phyloP scores from a whole-genome alignment of 2,797 vertebrate genomes.

The Siniperca undulata region DNA sequence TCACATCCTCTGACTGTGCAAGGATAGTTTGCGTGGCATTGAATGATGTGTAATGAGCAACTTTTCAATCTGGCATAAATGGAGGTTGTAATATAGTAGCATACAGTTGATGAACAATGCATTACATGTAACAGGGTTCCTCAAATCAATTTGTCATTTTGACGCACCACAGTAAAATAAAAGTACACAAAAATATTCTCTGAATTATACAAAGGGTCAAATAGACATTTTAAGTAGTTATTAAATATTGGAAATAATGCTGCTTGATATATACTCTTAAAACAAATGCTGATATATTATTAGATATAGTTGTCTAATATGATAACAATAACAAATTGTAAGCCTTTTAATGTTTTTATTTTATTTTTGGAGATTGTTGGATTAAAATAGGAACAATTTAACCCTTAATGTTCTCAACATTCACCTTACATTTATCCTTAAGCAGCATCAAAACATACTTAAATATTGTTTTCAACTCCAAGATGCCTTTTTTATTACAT shows the following conservation, averaged over 20 bases:
- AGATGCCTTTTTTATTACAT: not conserved
- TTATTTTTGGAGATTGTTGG: not conserved
- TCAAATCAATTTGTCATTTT: slow-evolving; percentile 42
- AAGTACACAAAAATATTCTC: not conserved
- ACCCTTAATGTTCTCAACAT: not conserved
- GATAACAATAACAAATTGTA: not conserved
- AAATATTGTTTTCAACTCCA: not conserved
- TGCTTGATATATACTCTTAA: not conserved
- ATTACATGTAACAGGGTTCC: slow-evolving; percentile 34
- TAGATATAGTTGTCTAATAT: not conserved
- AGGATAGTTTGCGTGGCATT: slow-evolving; percentile 55
- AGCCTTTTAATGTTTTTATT: not conserved
- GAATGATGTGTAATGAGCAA: slow-evolving; percentile 69
- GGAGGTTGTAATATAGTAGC: slow-evolving; percentile 24
- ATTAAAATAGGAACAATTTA: not conserved
- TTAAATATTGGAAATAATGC: not conserved
- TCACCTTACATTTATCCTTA: not conserved
- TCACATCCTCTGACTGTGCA: slow-evolving; percentile 56
- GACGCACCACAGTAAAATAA: not conserved
- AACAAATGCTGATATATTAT: not conserved
- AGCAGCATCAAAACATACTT: not conserved
- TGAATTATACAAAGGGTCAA: not conserved
- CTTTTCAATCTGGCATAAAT: slow-evolving; percentile 64
- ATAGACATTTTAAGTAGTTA: not conserved
- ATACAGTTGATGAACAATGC: slow-evolving; percentile 21